phyloP scores from a whole-genome alignment of 2,797 vertebrate genomes.

The Gymnothorax reevesii region DNA sequence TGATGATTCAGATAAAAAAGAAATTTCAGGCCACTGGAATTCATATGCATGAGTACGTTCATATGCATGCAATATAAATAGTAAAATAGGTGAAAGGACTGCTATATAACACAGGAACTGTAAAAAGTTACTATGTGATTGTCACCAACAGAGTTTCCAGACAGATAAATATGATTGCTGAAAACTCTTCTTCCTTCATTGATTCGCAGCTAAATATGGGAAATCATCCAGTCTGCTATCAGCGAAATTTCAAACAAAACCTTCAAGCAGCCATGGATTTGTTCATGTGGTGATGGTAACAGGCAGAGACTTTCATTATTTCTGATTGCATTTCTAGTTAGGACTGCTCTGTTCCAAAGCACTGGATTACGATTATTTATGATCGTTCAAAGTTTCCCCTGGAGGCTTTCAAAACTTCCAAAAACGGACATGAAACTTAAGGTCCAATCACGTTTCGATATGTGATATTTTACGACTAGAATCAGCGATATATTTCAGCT shows the following conservation, averaged over 20 bases:
- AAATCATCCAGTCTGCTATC: not conserved
- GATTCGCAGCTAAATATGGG: not conserved
- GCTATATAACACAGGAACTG: not conserved
- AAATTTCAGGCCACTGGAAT: too few relatives aligned
- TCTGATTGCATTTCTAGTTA: conserved; percentile 10
- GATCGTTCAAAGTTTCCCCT: not conserved
- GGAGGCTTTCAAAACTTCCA: not conserved
- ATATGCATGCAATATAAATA: conserved; percentile 3
- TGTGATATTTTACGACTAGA: not conserved
- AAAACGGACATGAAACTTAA: not conserved
- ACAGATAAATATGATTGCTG: not conserved
- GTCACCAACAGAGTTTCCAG: not conserved
- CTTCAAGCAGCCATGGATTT: not conserved
- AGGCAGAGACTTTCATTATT: not conserved
- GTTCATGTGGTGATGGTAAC: not conserved
- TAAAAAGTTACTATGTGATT: not conserved
- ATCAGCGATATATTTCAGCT: not conserved
- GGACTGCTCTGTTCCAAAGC: conserved; percentile 9
- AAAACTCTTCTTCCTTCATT: not conserved
- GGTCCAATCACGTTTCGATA: not conserved
- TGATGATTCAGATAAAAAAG: too few relatives aligned
- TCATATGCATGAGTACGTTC: not conserved
- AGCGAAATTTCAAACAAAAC: not conserved
- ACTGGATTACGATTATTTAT: conserved; percentile 14
- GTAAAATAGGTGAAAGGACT: not conserved